Evolutionary conservation across 2,797 vertebrate species (phyloP).

Genomic region (Poecilia wingei): DNA sequence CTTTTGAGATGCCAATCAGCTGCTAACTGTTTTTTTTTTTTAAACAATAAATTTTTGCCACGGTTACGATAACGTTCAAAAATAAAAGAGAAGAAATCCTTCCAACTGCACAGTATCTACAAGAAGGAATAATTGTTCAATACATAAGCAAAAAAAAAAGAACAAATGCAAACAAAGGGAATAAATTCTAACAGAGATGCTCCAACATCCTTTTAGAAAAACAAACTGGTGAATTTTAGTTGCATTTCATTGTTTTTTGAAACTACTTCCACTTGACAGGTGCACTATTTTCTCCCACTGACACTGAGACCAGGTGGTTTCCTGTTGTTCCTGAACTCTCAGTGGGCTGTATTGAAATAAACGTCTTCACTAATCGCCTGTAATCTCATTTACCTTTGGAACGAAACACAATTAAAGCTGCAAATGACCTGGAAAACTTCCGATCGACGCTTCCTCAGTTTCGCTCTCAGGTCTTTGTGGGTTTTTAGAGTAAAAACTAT

Average conservation of each 20-base stretch:
- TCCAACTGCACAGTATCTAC: neutral
- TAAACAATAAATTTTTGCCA: neutral
- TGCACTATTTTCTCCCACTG: conserved; percentile 24
- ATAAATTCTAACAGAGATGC: neutral
- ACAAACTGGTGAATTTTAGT: neutral
- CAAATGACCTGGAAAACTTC: neutral
- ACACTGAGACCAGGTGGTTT: conserved; percentile 11
- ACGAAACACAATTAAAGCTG: conserved; percentile 21
- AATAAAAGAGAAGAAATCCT: neutral
- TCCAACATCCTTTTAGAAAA: neutral
- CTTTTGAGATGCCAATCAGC: neutral
- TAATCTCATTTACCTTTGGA: conserved; percentile 25
- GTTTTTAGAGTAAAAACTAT: neutral
- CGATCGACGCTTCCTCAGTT: neutral
- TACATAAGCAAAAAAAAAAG: neutral
- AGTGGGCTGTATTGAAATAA: conserved; percentile 58
- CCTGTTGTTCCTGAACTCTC: conserved; percentile 18
- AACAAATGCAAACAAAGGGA: neutral
- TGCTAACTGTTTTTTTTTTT: too few relatives aligned
- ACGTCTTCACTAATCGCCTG: conserved; percentile 21
- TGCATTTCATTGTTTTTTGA: conserved; percentile 4
- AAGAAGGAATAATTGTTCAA: neutral
- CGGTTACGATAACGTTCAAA: neutral
- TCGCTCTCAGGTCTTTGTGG: neutral
- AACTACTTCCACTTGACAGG: conserved; percentile 7